Percentiles rank a stretch among this genome's conserved stretches.
Evolutionary conservation across 1,140 invertebrate genomes (phyloP).

Genomic region (Bombus affinis): DNA sequence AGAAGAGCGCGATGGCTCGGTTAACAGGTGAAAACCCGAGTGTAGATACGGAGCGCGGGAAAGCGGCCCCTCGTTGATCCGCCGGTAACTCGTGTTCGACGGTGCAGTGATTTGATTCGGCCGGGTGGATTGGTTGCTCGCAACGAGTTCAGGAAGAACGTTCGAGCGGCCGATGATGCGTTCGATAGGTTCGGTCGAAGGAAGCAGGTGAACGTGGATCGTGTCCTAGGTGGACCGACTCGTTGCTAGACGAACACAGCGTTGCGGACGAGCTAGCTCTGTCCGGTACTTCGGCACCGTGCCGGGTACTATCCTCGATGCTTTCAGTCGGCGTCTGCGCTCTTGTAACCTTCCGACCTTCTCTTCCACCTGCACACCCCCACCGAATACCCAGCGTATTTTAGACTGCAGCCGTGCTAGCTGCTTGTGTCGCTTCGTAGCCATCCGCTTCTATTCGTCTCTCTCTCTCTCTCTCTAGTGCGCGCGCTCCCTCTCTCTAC

Average conservation of each 20-base stretch:
- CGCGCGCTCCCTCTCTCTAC: background rate
- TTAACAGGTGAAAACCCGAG: constrained; percentile 60
- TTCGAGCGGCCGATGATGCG: background rate
- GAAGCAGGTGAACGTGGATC: constrained; percentile 21
- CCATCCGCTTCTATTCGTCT: background rate
- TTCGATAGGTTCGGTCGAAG: background rate
- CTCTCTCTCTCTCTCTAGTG: background rate
- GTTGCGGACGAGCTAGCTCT: constrained; percentile 80
- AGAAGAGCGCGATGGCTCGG: constrained; percentile 27
- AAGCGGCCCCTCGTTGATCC: constrained; percentile 16
- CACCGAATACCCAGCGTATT: constrained; percentile 48
- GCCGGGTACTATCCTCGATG: constrained; percentile 75
- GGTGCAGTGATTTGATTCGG: background rate
- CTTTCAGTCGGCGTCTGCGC: constrained; percentile 74
- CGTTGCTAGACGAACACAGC: constrained; percentile 61
- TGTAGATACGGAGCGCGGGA: constrained; percentile 49
- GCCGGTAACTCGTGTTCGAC: constrained; percentile 8
- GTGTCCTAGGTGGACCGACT: constrained; percentile 3
- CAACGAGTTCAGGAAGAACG: background rate
- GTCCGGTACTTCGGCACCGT: constrained; percentile 77
- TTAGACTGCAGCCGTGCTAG: constrained; percentile 35
- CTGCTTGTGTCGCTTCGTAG: constrained; percentile 5
- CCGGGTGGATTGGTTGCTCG: background rate
- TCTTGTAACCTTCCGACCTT: constrained; percentile 63
- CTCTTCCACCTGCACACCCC: constrained; percentile 56